Evolutionary conservation across 2,113 vertebrate genomes (phyloP), one percentile per base, ranked within the genome.

Genomic region (Gobius niger): DNA sequence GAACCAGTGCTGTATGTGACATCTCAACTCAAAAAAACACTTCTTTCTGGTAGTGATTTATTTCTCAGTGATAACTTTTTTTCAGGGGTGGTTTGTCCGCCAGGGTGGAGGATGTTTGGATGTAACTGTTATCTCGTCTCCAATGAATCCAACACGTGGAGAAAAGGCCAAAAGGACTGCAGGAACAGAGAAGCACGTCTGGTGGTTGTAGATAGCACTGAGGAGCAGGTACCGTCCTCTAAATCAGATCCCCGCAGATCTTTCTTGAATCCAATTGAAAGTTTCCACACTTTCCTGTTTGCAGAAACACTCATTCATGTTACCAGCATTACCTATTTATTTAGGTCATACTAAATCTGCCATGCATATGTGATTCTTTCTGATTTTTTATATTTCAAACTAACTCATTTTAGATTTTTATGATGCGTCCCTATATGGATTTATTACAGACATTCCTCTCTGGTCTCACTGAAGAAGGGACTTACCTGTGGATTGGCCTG

Each of bases 401-500:
- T 3, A 34, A 34, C 24, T 34, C 24, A 34, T 34, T 34, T 34
- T 34, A 34, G 24, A 34, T 34, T 4, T 34, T 34, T 34, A 34
- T 46, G 6, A 9, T 46, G 44, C 7, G 7, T 46, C 7, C 44
- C 7, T 46, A 9, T 46, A 9, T 46, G 44, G 7, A 9, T 46
- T 51, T 51, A 15, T 51, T 51, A 0, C 15, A 54, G 52, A 18
- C 16, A 19, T 54, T 74, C 9, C 7, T 85, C 9, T 4, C 16
- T n/a, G 8, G 2, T 0, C 6, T 54, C 6, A 54, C 7, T 4
- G 9, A 54, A 56, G 15, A 2, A 44, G 10, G 0, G 0, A 0
- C 0, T 0, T 19, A 1, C 10, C 7, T 34, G n/a, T 89, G 85
- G 85, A 87, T 89, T 65, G 87, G 87, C 67, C 61, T 89, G 52